Evolutionary conservation across 2,888 invertebrate species (phyloP).

Genomic region (Drosophila affinis): DNA sequence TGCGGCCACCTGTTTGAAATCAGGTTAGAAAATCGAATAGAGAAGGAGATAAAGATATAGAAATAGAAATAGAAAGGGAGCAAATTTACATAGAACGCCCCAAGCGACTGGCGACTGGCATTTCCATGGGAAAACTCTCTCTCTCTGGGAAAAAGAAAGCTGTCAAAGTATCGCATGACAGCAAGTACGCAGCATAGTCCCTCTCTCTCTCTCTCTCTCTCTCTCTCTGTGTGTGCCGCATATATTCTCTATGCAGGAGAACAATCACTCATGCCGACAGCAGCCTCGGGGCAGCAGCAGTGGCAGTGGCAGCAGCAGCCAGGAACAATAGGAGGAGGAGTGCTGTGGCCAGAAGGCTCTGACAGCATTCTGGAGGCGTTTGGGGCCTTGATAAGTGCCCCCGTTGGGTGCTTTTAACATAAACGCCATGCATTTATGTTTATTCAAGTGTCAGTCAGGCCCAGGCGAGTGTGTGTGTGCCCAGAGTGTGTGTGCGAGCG

Average conservation of each 20-base stretch:
- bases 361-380: constrained; percentile 32
- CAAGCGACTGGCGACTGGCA: constrained; percentile 44
- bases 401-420: constrained; percentile 70
- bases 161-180: constrained; percentile 78
- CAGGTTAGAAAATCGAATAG: constrained; percentile 49
- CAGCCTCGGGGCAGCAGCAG: constrained; percentile 23
- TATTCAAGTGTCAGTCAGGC: constrained; percentile 67
- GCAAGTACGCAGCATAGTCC: constrained; percentile 33
- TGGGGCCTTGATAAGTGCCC: constrained; percentile 63
- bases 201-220: not conserved
- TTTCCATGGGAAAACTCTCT: constrained; percentile 48
- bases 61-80: not conserved
- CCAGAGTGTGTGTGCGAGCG: not conserved
- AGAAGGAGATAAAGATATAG: constrained; percentile 24
- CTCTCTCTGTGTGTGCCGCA: not conserved
- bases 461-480: too few relatives aligned
- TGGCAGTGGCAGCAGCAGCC: not conserved
- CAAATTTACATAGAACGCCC: constrained; percentile 68
- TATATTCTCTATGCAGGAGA: constrained; percentile 49
- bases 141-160: constrained; percentile 59
- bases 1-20: constrained; percentile 70
- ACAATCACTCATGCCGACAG: constrained; percentile 67
- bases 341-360: not conserved
- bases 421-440: constrained; percentile 73
- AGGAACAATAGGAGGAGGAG: constrained; percentile 2